Base-by-base conservation (phyloP, 2,888 invertebrate species). In the Leucophenga montana region DNA sequence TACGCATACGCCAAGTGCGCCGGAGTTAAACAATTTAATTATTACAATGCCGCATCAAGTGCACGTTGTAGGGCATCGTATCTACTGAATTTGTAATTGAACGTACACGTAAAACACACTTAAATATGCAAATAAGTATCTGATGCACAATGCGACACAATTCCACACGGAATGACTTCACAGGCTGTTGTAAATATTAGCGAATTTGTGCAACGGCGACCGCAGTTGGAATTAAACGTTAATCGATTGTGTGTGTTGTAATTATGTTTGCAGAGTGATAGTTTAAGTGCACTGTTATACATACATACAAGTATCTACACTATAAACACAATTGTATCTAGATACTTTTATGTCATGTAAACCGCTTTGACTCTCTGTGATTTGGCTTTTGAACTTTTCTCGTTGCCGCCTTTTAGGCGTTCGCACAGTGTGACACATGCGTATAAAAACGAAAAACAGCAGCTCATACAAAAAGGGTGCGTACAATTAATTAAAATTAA, bases 401-500 rank as follows among this genome's bases (percentile, higher is more conserved):
- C 8, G 33, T n/a, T n/a, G n/a, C n/a, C n/a, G n/a, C n/a, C n/a
- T n/a, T n/a, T n/a, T n/a, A n/a, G n/a, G n/a, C n/a, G n/a, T n/a
- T n/a, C n/a, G n/a, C n/a, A 16, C 72, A 27, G 27, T 3, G 27
- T 27, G 27, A 27, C 4, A 27, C 27, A 27, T 57, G 71, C 14
- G 59, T 13, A n/a, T 6, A 46, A 4, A 46, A 1, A 46, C 46
- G 46, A 46, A 4, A 46, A 2, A 46, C 8, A 46, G 46, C n/a
- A 46, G 46, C n/a, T 44, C 44, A 44, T 6, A 44, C 44, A 44
- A 44, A 14, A 46, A 46, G 14, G 8, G 48, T 70, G 67, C 11
- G 64, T 39, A 46, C 44, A 80, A 80, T 84, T 80, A 82, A 80
- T 80, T 80, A 83, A 76, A 80, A 82, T 80, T 80, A 82, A 77